phyloP scores from a whole-genome alignment of 1,140 invertebrate species.

The Bombus difficillimus region DNA sequence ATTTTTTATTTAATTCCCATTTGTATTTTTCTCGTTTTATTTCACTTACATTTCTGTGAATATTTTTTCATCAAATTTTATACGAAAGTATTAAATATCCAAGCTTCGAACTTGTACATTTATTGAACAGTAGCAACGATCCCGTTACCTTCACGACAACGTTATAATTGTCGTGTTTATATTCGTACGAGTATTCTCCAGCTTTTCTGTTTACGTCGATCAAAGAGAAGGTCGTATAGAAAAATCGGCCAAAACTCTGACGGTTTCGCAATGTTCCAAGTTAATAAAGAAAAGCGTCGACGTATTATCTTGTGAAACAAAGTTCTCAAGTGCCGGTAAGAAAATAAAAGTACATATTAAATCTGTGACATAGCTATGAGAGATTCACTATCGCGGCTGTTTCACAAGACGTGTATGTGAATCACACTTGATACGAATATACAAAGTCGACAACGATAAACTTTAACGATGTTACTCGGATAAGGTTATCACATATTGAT shows the following conservation, averaged over 20 bases:
- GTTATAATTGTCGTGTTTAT: not conserved
- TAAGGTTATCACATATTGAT: not conserved
- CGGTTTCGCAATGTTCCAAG: conserved; percentile 44
- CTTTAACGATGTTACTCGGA: conserved; percentile 28
- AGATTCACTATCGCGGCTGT: conserved; percentile 11
- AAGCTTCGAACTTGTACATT: not conserved
- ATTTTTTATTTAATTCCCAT: too few relatives aligned
- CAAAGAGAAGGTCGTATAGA: not conserved
- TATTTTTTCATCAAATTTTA: too few relatives aligned
- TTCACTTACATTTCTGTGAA: not conserved
- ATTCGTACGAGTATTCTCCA: not conserved
- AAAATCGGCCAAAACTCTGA: conserved; percentile 10
- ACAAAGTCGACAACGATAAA: conserved; percentile 15
- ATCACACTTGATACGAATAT: conserved; percentile 15
- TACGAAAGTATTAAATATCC: too few relatives aligned
- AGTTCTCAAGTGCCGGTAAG: not conserved
- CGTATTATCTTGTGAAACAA: conserved; percentile 51
- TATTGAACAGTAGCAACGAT: not conserved
- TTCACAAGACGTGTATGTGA: conserved; percentile 26
- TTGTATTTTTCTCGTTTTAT: not conserved
- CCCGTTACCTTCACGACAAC: too few relatives aligned
- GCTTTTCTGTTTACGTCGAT: not conserved
- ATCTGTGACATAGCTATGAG: conserved; percentile 17
- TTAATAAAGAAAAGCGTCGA: conserved; percentile 45
- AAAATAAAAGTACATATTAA: conserved; percentile 32